These are phyloP conservation scores for Anhinga anhinga DNA, from an alignment of 2,113 vertebrate genomes.

Conservation along the genomic window DNA sequence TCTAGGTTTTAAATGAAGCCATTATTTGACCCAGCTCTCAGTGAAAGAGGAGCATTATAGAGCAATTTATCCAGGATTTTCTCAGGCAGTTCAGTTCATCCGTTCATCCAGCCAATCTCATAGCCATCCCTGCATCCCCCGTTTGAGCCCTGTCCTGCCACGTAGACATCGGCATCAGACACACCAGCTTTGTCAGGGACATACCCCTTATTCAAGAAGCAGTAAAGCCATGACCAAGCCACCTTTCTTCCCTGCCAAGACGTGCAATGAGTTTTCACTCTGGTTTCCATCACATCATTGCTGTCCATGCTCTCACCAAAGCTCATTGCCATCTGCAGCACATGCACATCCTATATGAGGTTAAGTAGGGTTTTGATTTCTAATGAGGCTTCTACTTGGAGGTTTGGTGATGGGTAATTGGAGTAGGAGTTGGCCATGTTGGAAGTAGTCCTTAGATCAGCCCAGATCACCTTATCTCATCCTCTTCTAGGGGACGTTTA, in stretches of 20 bases:
- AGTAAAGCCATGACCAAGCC: not conserved
- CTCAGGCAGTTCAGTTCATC: not conserved
- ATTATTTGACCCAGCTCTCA: not conserved
- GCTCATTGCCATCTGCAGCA: not conserved
- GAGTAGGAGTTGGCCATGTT: not conserved
- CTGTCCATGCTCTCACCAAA: not conserved
- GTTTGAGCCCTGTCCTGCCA: not conserved
- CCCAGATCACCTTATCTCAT: not conserved
- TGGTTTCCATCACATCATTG: rapidly evolving
- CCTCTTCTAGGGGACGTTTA: not conserved
- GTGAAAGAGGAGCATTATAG: not conserved
- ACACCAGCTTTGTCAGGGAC: not conserved
- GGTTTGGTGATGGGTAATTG: not conserved
- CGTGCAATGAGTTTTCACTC: not conserved
- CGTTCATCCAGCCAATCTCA: not conserved
- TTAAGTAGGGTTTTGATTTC: not conserved
- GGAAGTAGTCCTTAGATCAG: rapidly evolving
- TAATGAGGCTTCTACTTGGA: rapidly evolving
- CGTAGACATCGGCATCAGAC: rapidly evolving
- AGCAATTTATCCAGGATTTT: not conserved
- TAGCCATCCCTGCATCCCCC: rapidly evolving
- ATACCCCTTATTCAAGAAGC: no score
- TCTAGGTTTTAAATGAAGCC: not conserved
- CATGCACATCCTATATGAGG: rapidly evolving
- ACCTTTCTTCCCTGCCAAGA: not conserved